A percentile compares a stretch with the other conserved stretches of the same genome.
Conservation (phyloP, 2,797 vertebrate genomes). For the Lophius americanus region DNA sequence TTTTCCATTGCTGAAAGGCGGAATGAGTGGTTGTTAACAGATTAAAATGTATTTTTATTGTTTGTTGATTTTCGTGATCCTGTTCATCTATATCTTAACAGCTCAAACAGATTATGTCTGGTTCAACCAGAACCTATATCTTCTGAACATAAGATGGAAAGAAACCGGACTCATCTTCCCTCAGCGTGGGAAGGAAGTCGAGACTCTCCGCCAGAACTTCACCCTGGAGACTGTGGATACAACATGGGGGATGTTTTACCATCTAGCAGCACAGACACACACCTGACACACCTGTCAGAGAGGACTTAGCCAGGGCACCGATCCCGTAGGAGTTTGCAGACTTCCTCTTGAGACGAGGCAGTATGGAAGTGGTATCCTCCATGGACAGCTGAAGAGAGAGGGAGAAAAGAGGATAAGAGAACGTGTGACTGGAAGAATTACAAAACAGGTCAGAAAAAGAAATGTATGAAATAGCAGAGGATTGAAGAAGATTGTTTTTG, state of each 20-base stretch:
- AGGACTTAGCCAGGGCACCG: constrained; percentile 98
- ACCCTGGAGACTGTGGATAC: constrained; percentile 65
- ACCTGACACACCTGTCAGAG: constrained; percentile 96
- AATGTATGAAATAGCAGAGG: constrained; percentile 36
- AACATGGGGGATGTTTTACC: constrained; percentile 83
- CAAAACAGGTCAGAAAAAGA: constrained; percentile 20
- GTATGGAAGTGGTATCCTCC: constrained; percentile 98
- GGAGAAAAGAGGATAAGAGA: neutral
- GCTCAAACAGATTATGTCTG: neutral
- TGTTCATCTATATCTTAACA: neutral
- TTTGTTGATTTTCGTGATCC: neutral
- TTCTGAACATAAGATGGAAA: constrained; percentile 17
- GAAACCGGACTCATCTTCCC: constrained; percentile 40
- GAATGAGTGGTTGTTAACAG: no score
- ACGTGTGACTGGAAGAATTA: constrained; percentile 8
- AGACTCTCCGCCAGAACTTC: constrained; percentile 48
- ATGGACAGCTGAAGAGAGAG: constrained; percentile 87
- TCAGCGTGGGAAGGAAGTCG: neutral
- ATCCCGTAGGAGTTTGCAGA: constrained; percentile 90
- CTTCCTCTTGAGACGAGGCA: constrained; percentile 94
- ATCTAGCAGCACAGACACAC: constrained; percentile 80
- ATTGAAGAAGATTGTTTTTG: constrained; percentile 30
- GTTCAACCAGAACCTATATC: neutral
- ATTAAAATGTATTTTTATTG: neutral
- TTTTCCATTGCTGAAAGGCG: no score